These are phyloP conservation scores for Agrochola macilenta DNA, from an alignment of 2,888 invertebrate species.

Conservation along the genomic window DNA sequence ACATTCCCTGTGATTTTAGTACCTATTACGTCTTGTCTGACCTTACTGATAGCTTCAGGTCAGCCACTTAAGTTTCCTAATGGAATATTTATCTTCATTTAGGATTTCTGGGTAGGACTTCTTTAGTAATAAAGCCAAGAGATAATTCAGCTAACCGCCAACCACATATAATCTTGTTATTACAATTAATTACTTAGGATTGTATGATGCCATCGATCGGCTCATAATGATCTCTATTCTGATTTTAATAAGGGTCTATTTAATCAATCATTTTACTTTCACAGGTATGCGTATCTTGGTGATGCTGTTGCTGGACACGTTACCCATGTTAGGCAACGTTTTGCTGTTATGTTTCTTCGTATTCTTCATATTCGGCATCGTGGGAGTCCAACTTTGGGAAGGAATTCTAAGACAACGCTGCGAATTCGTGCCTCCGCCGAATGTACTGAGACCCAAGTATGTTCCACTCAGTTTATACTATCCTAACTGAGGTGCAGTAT, in stretches of 20 bases:
- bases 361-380: constrained; percentile 99
- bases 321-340: constrained; percentile 99
- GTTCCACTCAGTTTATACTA: constrained; percentile 79
- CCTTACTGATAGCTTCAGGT: constrained; percentile 13
- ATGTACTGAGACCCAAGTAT: constrained; percentile 94
- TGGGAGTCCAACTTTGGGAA: constrained; percentile 99
- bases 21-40: neutral
- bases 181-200: constrained; percentile 5
- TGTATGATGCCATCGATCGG: neutral
- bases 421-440: constrained; percentile 94
- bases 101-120: constrained; percentile 14
- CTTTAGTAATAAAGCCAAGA: constrained; percentile 12
- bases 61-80: constrained; percentile 12
- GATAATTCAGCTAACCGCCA: constrained; percentile 13
- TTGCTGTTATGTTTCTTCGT: constrained; percentile 99
- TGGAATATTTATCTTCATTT: constrained; percentile 41
- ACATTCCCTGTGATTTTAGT: constrained; percentile 3
- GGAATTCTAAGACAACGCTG: constrained; percentile 98
- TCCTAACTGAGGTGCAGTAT: constrained; percentile 40
- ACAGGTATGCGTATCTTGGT: constrained; percentile 99
- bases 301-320: constrained; percentile 99
- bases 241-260: neutral
- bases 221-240: constrained; percentile 3
- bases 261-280: constrained; percentile 58
- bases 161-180: constrained; percentile 11